Conservation (phyloP, 2,888 invertebrate species). For the Phalera bucephala region DNA sequence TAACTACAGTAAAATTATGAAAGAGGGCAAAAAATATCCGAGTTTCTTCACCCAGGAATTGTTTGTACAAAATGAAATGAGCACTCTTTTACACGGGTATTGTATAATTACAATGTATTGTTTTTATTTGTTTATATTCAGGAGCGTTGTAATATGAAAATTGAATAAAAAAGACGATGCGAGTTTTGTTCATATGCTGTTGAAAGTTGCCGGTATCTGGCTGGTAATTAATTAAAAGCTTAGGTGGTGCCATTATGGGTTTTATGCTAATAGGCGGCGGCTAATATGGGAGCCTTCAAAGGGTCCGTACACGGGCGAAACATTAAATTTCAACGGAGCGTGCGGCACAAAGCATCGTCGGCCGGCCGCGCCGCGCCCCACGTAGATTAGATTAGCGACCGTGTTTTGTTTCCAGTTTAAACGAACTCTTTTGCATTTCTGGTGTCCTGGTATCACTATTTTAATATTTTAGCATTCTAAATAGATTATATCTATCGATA, state of each 20-base stretch:
- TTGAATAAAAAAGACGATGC: conserved; percentile 45
- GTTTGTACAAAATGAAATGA: conserved; percentile 7
- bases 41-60: not conserved
- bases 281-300: conserved; percentile 73
- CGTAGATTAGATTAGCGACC: conserved; percentile 53
- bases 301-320: conserved; percentile 55
- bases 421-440: conserved; percentile 18
- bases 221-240: conserved; percentile 78
- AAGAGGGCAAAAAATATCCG: conserved; percentile 7
- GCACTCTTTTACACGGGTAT: conserved; percentile 28
- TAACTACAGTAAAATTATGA: conserved; percentile 16
- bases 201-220: conserved; percentile 53
- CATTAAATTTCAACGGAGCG: conserved; percentile 67
- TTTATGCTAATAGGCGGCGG: conserved; percentile 74
- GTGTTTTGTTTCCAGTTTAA: conserved; percentile 31
- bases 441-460: conserved; percentile 10
- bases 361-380: conserved; percentile 29
- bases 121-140: conserved; percentile 24
- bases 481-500: too few relatives aligned
- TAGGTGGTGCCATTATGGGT: conserved; percentile 69
- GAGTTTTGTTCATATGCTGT: conserved; percentile 40
- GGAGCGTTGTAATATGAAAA: conserved; percentile 48
- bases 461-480: too few relatives aligned
- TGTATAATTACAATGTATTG: conserved; percentile 38
- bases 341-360: conserved; percentile 47